Conservation (phyloP, 2,113 vertebrate species). For the Hylia prasina region DNA sequence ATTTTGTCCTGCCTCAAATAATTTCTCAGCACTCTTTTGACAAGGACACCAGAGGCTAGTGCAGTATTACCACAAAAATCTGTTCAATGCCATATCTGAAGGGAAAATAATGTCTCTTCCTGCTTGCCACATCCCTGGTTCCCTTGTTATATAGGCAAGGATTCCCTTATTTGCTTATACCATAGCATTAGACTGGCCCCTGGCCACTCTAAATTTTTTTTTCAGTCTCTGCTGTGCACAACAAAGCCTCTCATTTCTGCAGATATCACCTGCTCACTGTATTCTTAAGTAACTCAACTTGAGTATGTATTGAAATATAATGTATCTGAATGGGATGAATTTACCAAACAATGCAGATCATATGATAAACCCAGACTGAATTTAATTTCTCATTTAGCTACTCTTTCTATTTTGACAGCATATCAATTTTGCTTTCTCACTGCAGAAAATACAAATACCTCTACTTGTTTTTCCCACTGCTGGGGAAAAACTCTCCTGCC, state of each 20-base stretch:
- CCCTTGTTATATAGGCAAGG: neutral
- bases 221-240: neutral
- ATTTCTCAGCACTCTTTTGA: neutral
- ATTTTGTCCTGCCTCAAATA: neutral
- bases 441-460: neutral
- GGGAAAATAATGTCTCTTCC: neutral
- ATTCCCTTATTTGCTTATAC: neutral
- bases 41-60: neutral
- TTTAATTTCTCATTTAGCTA: neutral
- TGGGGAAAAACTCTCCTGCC: neutral
- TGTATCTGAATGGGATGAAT: neutral
- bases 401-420: neutral
- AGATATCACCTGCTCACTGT: neutral
- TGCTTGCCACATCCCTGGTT: neutral
- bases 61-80: neutral
- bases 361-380: neutral
- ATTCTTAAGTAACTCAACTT: neutral
- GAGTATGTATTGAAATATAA: neutral
- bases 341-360: neutral
- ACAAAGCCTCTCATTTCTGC: neutral
- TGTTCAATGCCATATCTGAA: neutral
- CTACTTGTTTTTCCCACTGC: neutral
- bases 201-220: neutral
- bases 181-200: neutral
- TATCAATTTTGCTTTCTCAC: neutral